These are phyloP conservation scores for Lithophane ornitopus DNA, from an alignment of 2,888 invertebrate genomes.

Conservation along the genomic window DNA sequence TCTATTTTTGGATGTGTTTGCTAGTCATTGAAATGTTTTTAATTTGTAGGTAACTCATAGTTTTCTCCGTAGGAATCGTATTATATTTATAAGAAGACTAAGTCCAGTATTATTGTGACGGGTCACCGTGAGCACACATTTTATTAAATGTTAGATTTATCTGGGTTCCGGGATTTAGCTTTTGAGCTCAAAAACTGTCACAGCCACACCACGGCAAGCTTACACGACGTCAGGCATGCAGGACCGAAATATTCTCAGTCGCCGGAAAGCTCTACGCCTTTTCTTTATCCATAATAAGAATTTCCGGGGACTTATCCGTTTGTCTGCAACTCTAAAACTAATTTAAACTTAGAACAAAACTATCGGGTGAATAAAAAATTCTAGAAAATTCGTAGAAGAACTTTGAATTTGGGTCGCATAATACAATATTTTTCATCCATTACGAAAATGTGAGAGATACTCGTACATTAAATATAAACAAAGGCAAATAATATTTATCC, in stretches of 20 bases:
- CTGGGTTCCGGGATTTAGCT: slow-evolving; percentile 2
- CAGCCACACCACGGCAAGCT: slow-evolving; percentile 29
- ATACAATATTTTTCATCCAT: slow-evolving; percentile 20
- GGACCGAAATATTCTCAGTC: slow-evolving; percentile 28
- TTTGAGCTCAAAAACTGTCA: slow-evolving; percentile 38
- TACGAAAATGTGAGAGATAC: slow-evolving; percentile 8
- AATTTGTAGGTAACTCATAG: not conserved
- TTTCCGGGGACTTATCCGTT: slow-evolving; percentile 32
- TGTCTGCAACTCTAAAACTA: slow-evolving; percentile 36
- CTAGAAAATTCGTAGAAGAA: slow-evolving; percentile 10
- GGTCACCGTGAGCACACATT: not conserved
- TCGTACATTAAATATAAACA: slow-evolving; percentile 40
- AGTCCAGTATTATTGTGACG: slow-evolving; percentile 1
- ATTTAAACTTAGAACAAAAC: slow-evolving; percentile 51
- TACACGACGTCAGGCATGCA: slow-evolving; percentile 7
- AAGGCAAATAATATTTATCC: slow-evolving; percentile 35
- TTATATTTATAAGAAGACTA: not conserved
- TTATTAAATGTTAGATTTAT: slow-evolving; percentile 29
- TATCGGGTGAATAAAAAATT: slow-evolving; percentile 28
- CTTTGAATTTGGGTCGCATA: slow-evolving; percentile 37
- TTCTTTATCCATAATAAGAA: slow-evolving; percentile 36
- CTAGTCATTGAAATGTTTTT: not conserved
- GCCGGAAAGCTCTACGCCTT: slow-evolving; percentile 4
- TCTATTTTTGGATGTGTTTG: not conserved
- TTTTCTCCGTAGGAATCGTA: not conserved